A percentile compares a stretch with the other conserved stretches of the same genome.
Conservation (phyloP, 2,888 invertebrate species). For the Synergus umbraculus region DNA sequence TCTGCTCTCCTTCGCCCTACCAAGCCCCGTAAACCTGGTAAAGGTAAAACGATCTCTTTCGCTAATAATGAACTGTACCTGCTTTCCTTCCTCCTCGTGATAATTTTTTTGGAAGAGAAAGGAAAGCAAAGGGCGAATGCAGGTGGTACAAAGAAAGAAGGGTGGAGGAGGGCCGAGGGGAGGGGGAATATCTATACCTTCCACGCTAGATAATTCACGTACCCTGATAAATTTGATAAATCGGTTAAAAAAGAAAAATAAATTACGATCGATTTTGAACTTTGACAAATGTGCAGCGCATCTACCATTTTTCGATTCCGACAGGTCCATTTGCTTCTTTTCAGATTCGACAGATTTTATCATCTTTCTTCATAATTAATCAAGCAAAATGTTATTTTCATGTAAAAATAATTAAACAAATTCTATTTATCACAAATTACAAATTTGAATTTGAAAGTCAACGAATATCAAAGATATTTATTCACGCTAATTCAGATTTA, state of each 20-base stretch:
- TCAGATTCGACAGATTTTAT: background rate
- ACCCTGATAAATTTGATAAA: background rate
- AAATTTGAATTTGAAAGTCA: no score
- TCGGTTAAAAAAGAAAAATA: background rate
- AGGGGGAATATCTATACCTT: conserved; percentile 52
- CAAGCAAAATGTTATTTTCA: no score
- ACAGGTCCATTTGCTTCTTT: background rate
- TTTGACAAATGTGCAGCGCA: background rate
- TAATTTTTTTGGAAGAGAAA: background rate
- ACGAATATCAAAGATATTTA: no score
- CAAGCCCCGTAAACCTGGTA: conserved; percentile 22
- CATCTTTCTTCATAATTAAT: no score
- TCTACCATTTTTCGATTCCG: background rate
- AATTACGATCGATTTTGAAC: background rate
- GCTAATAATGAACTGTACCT: background rate
- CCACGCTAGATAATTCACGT: conserved; percentile 37
- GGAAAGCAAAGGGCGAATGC: conserved; percentile 10
- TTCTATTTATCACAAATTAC: no score
- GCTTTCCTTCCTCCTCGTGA: background rate
- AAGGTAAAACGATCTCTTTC: background rate
- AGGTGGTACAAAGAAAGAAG: background rate
- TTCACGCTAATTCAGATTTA: background rate
- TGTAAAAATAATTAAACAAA: no score
- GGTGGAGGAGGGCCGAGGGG: no score
- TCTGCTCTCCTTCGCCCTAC: conserved; percentile 68